Evolutionary conservation across 2,113 vertebrate species (phyloP), one percentile per base, ranked within the genome.

Genomic region (Mugil cephalus): DNA sequence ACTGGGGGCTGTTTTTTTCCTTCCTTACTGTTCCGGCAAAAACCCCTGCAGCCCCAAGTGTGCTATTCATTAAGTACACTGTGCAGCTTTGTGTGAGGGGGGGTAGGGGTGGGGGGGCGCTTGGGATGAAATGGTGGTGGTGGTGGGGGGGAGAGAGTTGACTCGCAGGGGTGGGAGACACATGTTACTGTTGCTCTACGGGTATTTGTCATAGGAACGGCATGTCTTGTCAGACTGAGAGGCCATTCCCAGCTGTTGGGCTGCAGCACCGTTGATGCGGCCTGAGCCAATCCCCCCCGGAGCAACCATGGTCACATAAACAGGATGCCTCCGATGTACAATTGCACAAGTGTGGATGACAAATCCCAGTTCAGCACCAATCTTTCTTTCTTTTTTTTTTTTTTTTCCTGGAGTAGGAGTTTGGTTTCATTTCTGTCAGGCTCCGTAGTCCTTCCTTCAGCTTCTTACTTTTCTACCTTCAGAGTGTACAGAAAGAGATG

Each of bases 191-290:
- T 92, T 94, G 94, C 94, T 94, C 80, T 91, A 86, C 86, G 93
- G 90, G 91, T 95, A 87, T 94, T 92, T 96, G 95, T 97, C 96
- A 97, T 93, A 94, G 90, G 95, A 97, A 97, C 96, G 96, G 96
- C 96, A 97, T 96, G 96, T 95, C 95, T 95, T 92, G 87, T 94
- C 95, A 93, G 85, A 78, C 53, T 48, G 62, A 84, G 87, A 93
- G 95, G 94, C 88, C 75, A 89, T 94, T 96, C 94, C 95, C 96
- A 97, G 96, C 96, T 97, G 96, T 96, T 94, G 86, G 85, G 69
- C 80, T 93, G 92, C 92, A 95, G 94, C 93, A 89, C 91, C 85
- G 93, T 93, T 30, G 94, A 94, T 92, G 93, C 79, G 59, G 91
- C 93, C 93, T 83, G 90, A 92, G 93, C 93, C 95, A 94, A 93